Base-by-base conservation (phyloP, 2,113 vertebrate genomes). In the Melanotaenia duboulayi region DNA sequence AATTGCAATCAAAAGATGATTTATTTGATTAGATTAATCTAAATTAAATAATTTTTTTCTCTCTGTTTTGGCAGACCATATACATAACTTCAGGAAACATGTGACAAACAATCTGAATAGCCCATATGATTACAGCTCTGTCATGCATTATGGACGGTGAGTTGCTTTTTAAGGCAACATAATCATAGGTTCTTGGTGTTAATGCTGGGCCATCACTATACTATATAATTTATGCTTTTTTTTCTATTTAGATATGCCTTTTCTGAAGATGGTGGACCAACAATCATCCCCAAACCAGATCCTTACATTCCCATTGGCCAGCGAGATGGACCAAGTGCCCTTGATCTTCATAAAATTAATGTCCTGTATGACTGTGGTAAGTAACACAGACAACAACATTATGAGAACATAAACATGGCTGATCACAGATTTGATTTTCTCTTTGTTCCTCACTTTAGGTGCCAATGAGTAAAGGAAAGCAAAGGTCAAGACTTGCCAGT, bases 281-380 rank as follows among this genome's bases (percentile, higher is more conserved):
- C 94, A 37, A 95, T 96, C 28, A 88, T 94, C 35, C 95, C 95
- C 32, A 94, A 89, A 87, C 95, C 94, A 57, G 93, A 96, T 78
- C 87, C 64, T 50, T 90, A 93, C 46, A 86, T 94, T 68, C 92
- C 82, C 14, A 95, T 95, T 66, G 95, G 94, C 57, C 95, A 96
- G 73, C 86, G 94, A 65, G 93, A 94, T 49, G 95, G 94, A 61
- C 90, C 95, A 24, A 96, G 95, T 76, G 73, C 80, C 20, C 73
- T 94, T 61, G 95, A 95, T 1, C 89, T 95, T 58, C 93, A 94
- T 72, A 95, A 95, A 88, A 94, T 95, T 78, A 96, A 96, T 57
- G 88, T 87, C 64, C 92, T 96, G 1, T 96, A 95, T 81, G 82
- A 92, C 25, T 95, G 95, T 59, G 93, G 95, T 95, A 77, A 76